A percentile compares a stretch with the other conserved stretches of the same genome.
These are phyloP conservation scores for Brachyopa scutellaris DNA, from an alignment of 2,888 invertebrate species.

Conservation along the genomic window DNA sequence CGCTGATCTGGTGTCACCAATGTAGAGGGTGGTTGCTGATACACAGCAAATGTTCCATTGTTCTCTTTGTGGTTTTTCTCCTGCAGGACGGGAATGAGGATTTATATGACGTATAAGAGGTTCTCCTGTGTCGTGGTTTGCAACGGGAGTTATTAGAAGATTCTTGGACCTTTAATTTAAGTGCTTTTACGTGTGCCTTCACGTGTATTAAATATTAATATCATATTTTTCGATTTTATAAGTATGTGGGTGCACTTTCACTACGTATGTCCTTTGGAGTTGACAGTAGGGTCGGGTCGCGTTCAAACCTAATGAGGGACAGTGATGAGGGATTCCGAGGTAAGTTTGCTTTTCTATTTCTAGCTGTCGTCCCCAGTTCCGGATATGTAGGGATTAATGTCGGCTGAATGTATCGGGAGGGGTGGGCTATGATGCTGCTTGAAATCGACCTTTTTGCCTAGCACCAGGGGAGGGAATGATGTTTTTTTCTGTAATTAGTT, in stretches of 20 bases:
- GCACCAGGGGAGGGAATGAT: slow-evolving; percentile 32
- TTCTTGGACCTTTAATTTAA: slow-evolving; percentile 67
- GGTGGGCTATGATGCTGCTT: slow-evolving; percentile 33
- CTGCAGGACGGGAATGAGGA: neutral
- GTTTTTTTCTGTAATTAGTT: slow-evolving; percentile 65
- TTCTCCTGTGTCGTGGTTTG: slow-evolving; percentile 7
- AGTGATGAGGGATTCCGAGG: slow-evolving; percentile 10
- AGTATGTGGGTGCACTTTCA: too few relatives aligned
- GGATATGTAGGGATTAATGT: slow-evolving; percentile 47
- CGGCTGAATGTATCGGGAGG: neutral
- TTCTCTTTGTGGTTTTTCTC: neutral
- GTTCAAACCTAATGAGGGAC: neutral
- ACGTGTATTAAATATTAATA: slow-evolving; percentile 70
- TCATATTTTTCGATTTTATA: slow-evolving; percentile 46
- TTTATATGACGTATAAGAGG: neutral
- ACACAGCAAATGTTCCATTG: slow-evolving; percentile 19
- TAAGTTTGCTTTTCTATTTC: slow-evolving; percentile 64
- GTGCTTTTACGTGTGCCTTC: slow-evolving; percentile 71
- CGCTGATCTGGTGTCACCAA: slow-evolving; percentile 59
- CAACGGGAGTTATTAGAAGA: slow-evolving; percentile 36
- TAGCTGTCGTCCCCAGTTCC: slow-evolving; percentile 47
- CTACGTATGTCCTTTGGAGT: slow-evolving; percentile 3
- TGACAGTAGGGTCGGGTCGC: slow-evolving; percentile 4
- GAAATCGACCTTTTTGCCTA: slow-evolving; percentile 44
- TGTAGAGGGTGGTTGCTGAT: neutral